Base-by-base conservation (phyloP, 2,797 vertebrate species). In the Alcedo quadribrachys region DNA sequence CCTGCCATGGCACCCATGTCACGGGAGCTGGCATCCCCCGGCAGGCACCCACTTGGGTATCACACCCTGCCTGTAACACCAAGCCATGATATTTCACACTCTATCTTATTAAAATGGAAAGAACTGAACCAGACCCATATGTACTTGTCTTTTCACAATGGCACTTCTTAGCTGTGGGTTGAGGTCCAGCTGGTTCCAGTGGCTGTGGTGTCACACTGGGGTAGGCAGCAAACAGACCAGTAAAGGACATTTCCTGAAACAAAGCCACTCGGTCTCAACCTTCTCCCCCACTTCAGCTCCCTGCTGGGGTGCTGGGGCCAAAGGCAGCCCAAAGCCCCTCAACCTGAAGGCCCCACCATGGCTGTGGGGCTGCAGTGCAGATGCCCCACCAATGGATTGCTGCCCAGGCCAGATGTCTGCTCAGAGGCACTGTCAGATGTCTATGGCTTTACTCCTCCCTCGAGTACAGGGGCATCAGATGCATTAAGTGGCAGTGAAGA, bases 371-470 rank as follows among this genome's bases (percentile, higher is more conserved):
- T 1, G 2, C 40, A 33, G n/a, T 0, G 3, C 27, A 27, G 43
- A 30, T 10, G 1, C 17, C 24, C 1, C 0, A 17, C n/a, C 20
- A 3, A 11, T 0, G 1, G 24, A 9, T 5, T 27, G 32, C 69
- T 6, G 5, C 18, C 51, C 53, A 2, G 30, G 32, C n/a, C 43
- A 37, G 18, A 15, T 2, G 42, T 17, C 50, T n/a, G 16, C 20
- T 30, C 3, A 0, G 12, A 68, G 11, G 37, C 30, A 63, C 9
- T 1, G 17, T 24, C 30, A 45, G 30, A 20, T 27, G 11, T 6
- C 22, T 25, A 50, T 8, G 16, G 15, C 37, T 46, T 58, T 32
- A 57, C 28, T 46, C 28, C 33, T 43, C 54, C 50, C 3, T 1
- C 4, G 15, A 43, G 28, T 63, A 63, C 43, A 63, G 11, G 15